Evolutionary conservation across 2,113 vertebrate genomes (phyloP).

Genomic region (Oxyruncus cristatus): DNA sequence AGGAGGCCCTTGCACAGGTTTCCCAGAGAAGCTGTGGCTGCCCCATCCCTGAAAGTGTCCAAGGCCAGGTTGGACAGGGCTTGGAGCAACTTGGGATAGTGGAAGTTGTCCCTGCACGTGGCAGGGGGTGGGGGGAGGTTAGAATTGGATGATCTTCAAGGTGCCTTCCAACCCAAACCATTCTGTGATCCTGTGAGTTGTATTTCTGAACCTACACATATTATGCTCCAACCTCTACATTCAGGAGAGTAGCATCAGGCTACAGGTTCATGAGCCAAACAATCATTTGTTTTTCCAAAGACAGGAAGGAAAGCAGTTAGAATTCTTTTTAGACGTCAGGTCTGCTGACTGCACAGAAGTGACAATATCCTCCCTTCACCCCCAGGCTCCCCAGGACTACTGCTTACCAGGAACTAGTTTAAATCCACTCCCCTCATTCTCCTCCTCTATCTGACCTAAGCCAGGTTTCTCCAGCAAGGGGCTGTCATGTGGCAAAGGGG

Average conservation of each 20-base stretch:
- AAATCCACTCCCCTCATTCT: constrained; percentile 75
- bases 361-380: background rate
- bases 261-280: background rate
- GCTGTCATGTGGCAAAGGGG: constrained; percentile 85
- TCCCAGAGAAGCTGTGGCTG: background rate
- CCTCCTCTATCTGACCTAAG: constrained; percentile 78
- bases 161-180: background rate
- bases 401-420: constrained; percentile 82
- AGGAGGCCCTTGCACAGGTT: background rate
- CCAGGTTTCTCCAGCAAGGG: constrained; percentile 80
- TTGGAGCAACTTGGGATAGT: background rate
- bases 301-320: background rate
- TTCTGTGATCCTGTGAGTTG: background rate
- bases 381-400: background rate
- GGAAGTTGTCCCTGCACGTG: background rate
- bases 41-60: background rate
- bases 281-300: background rate
- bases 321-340: background rate
- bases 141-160: background rate
- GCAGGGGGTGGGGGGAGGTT: rapidly evolving
- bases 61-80: rapidly evolving
- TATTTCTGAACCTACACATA: background rate
- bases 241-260: background rate
- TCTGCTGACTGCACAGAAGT: background rate
- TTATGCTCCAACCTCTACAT: background rate